A percentile compares a stretch with the other conserved stretches of the same genome.
These are phyloP conservation scores for Delichon dasypus DNA, from an alignment of 2,797 vertebrate genomes.

Conservation along the genomic window DNA sequence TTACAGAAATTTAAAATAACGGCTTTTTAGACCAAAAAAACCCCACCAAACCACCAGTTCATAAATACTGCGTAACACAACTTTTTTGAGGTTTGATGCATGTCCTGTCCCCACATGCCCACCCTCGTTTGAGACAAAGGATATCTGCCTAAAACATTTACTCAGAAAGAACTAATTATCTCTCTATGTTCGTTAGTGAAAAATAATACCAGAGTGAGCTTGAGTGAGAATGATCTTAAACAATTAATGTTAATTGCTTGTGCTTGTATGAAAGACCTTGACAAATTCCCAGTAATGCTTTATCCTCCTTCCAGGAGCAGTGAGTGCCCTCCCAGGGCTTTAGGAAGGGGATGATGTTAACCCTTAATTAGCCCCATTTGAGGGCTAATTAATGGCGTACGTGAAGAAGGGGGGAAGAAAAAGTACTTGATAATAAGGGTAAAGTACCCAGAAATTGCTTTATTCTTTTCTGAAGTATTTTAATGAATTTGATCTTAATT, in stretches of 20 bases:
- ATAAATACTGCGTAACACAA: rapidly evolving
- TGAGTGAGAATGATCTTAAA: neutral
- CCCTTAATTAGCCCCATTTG: neutral
- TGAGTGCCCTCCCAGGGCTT: neutral
- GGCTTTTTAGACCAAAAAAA: neutral
- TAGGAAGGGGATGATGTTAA: neutral
- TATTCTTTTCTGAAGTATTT: neutral
- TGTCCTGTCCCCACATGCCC: neutral
- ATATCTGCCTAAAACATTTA: neutral
- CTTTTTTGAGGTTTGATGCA: neutral
- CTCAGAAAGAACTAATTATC: neutral
- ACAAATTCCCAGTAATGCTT: neutral
- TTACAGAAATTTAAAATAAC: neutral
- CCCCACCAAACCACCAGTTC: neutral
- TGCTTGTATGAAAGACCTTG: constrained; percentile 16
- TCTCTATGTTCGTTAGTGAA: constrained; percentile 5
- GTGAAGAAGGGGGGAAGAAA: neutral
- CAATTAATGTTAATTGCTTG: constrained; percentile 12
- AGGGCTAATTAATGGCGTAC: neutral
- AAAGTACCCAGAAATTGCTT: neutral
- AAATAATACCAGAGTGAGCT: constrained; percentile 1
- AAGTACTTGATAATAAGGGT: neutral
- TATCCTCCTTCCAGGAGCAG: neutral
- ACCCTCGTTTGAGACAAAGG: neutral
- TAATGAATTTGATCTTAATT: neutral